phyloP scores from a whole-genome alignment of 2,113 vertebrate genomes.

The Lynx canadensis region DNA sequence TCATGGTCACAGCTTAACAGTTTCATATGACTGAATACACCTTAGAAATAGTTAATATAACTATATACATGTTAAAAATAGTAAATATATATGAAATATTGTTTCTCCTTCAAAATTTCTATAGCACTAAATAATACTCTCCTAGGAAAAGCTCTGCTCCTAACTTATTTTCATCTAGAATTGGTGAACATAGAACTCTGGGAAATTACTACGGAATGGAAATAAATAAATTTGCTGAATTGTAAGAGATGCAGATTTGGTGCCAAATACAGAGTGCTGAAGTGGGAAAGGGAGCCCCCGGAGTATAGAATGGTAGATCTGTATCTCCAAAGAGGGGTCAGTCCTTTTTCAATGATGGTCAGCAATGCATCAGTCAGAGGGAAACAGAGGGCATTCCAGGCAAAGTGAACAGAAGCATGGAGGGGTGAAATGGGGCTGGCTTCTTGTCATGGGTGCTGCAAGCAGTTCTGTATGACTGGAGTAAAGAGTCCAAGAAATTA shows the following conservation, averaged over 20 bases:
- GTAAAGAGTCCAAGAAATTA: not conserved
- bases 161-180: not conserved
- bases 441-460: not conserved
- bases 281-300: not conserved
- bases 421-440: not conserved
- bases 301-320: not conserved
- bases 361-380: not conserved
- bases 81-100: not conserved
- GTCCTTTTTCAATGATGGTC: not conserved
- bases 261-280: not conserved
- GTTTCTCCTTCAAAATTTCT: not conserved
- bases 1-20: not conserved
- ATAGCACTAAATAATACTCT: not conserved
- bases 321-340: not conserved
- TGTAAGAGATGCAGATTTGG: not conserved
- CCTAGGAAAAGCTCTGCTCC: not conserved
- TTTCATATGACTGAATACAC: not conserved
- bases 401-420: not conserved
- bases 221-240: not conserved
- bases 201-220: not conserved
- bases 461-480: not conserved
- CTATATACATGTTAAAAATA: not conserved
- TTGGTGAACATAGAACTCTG: not conserved
- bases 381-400: constrained; percentile 2
- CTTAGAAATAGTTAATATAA: not conserved